Conservation (phyloP, 64 coral and sea anemone genomes). For the Trachythela sp. region DNA sequence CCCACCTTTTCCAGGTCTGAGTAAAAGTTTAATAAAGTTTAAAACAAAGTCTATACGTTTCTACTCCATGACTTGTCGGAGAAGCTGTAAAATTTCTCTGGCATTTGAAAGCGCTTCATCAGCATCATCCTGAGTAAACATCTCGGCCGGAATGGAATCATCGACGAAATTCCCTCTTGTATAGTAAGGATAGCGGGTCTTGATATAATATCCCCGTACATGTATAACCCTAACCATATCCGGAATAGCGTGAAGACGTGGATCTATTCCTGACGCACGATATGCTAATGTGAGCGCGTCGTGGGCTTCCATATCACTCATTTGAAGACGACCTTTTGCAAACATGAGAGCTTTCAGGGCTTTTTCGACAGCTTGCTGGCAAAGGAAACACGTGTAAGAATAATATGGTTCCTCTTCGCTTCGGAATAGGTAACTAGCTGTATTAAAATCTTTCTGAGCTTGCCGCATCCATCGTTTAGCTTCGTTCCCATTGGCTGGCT, state of each 20-base stretch:
- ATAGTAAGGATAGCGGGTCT: not conserved
- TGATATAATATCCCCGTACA: not conserved
- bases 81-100: not conserved
- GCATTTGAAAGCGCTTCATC: not conserved
- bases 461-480: constrained; percentile 94
- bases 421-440: constrained; percentile 55
- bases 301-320: not conserved
- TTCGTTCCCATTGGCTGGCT: constrained; percentile 52
- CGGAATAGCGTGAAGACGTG: not conserved
- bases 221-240: not conserved
- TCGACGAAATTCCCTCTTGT: not conserved
- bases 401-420: constrained; percentile 48
- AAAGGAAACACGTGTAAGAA: constrained; percentile 73
- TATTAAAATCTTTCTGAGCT: constrained; percentile 64
- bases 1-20: too few relatives aligned
- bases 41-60: not conserved
- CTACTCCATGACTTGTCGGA: not conserved
- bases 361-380: constrained; percentile 88
- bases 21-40: too few relatives aligned
- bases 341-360: constrained; percentile 52
- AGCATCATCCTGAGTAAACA: not conserved
- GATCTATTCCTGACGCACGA: not conserved
- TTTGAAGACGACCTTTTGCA: not conserved
- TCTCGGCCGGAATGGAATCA: not conserved
- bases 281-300: not conserved